Percentiles rank a stretch among this genome's conserved stretches.
phyloP scores from a whole-genome alignment of 2,888 invertebrate species.

The Torymus auratus region DNA sequence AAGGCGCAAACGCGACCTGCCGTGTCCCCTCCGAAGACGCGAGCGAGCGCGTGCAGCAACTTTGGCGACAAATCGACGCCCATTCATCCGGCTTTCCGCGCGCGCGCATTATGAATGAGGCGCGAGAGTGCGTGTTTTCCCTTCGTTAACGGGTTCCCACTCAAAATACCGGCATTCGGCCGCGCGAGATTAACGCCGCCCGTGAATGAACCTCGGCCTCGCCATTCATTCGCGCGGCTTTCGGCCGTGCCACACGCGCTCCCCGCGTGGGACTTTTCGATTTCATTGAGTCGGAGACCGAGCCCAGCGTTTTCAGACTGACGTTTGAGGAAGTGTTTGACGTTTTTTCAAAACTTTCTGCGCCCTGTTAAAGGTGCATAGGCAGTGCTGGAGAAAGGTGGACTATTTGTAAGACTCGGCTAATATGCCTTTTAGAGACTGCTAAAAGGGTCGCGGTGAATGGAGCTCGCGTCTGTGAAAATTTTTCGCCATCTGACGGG shows the following conservation, averaged over 20 bases:
- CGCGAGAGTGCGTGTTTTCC: conserved; percentile 67
- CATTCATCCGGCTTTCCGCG: conserved; percentile 59
- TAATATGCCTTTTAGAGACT: conserved; percentile 42
- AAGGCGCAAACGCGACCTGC: too few species aligned
- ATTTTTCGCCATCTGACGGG: background rate
- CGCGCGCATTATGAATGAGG: too few species aligned
- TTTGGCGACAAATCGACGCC: conserved; percentile 71
- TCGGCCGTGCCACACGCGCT: conserved; percentile 14
- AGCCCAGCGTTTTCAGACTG: conserved; percentile 17
- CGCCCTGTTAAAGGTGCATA: conserved; percentile 1
- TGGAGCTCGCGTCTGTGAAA: conserved; percentile 9
- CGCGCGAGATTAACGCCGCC: conserved; percentile 61
- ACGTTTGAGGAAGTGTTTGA: conserved; percentile 59
- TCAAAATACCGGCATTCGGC: conserved; percentile 68
- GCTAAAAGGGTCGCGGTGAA: conserved; percentile 26
- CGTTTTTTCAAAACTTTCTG: conserved; percentile 53
- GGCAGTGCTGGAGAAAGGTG: background rate
- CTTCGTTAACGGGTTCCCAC: conserved; percentile 68
- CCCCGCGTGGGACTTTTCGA: conserved; percentile 62
- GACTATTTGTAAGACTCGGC: background rate
- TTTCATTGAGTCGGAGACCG: conserved; percentile 57
- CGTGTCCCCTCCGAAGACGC: too few species aligned
- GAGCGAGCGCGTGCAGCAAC: conserved; percentile 52
- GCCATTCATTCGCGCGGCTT: conserved; percentile 1
- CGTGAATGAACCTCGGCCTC: conserved; percentile 44